Percentiles rank a stretch among this genome's conserved stretches.
Conservation (phyloP, 2,797 vertebrate genomes). For the Semaprochilodus insignis region DNA sequence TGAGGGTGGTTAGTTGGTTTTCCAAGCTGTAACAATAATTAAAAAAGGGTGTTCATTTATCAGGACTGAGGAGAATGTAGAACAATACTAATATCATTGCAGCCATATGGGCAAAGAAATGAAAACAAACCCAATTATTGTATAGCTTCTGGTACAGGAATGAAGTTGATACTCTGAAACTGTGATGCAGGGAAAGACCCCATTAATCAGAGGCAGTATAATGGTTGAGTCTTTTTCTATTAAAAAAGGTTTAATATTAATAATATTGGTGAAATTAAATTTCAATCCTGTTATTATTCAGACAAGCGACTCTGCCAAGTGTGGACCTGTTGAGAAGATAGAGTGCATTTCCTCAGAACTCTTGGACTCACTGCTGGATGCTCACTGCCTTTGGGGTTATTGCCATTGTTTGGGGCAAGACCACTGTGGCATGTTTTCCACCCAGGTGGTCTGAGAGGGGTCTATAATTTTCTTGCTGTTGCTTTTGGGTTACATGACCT, state of each 20-base stretch:
- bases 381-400: not conserved
- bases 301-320: not conserved
- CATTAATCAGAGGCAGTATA: too few relatives aligned
- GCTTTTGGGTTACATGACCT: slow-evolving; percentile 27
- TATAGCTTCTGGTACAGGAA: slow-evolving; percentile 3
- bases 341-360: not conserved
- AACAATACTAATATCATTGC: not conserved
- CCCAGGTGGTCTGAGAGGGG: slow-evolving; percentile 32
- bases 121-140: not conserved
- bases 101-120: too few relatives aligned
- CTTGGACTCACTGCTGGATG: not conserved
- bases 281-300: not conserved
- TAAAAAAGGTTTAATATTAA: too few relatives aligned
- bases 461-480: slow-evolving; percentile 28
- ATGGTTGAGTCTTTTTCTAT: too few relatives aligned
- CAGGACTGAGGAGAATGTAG: slow-evolving; percentile 4
- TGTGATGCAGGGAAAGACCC: not conserved
- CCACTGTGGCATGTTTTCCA: slow-evolving; percentile 21
- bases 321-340: not conserved
- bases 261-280: not conserved
- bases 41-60: not conserved
- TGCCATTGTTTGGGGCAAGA: slow-evolving; percentile 26
- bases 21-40: too few relatives aligned
- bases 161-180: not conserved
- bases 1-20: too few relatives aligned